phyloP scores from a whole-genome alignment of 2,113 vertebrate genomes.

The Merops nubicus region DNA sequence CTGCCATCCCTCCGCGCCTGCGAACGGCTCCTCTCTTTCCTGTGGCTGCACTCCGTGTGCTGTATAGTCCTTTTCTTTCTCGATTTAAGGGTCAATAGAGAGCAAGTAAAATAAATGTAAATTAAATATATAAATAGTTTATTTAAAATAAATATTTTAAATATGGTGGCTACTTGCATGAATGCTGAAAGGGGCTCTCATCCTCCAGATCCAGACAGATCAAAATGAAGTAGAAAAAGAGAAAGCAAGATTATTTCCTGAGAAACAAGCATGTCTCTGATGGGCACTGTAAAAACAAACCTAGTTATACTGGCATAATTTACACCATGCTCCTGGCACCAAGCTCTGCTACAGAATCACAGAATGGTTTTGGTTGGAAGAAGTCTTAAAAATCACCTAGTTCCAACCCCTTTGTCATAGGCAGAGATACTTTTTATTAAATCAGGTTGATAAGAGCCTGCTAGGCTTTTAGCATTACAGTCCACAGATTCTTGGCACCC shows the following conservation, averaged over 20 bases:
- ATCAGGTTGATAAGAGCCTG: too few relatives aligned
- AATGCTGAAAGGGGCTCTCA: background rate
- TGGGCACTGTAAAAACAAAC: background rate
- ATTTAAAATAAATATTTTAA: too few relatives aligned
- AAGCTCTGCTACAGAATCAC: background rate
- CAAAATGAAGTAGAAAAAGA: slow-evolving; percentile 22
- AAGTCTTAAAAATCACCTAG: too few relatives aligned
- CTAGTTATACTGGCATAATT: background rate
- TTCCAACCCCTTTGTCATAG: too few relatives aligned
- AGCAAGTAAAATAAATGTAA: background rate
- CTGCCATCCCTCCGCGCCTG: too few relatives aligned
- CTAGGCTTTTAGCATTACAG: background rate
- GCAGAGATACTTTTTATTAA: too few relatives aligned
- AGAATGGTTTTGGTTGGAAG: too few relatives aligned
- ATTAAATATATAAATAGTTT: too few relatives aligned
- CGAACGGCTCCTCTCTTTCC: too few relatives aligned
- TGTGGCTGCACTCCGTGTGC: background rate
- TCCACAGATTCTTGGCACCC: background rate
- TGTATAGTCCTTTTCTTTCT: background rate
- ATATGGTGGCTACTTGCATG: background rate
- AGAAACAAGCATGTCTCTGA: background rate
- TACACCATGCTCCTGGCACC: background rate
- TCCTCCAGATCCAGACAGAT: slow-evolving; percentile 13
- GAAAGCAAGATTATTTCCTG: slow-evolving; percentile 27
- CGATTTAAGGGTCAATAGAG: background rate